Evolutionary conservation across 1,140 invertebrate species (phyloP), one percentile per base, ranked within the genome.

Genomic region (Monochamus saltuarius): DNA sequence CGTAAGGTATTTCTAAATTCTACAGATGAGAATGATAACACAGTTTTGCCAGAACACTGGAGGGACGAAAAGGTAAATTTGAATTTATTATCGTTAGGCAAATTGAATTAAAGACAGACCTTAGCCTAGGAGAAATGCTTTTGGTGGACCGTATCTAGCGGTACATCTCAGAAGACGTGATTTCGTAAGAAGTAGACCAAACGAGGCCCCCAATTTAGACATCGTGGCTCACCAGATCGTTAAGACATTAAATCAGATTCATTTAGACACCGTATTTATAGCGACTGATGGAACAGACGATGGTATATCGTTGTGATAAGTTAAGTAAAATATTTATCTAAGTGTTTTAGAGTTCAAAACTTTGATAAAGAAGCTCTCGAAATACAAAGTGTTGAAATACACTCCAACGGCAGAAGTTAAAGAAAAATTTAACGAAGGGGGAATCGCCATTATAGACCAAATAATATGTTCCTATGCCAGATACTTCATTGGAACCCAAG

Each of bases 371-470:
- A 65, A 61, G 66, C 39, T 75, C 78, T 34, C 3, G 65, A 55
- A 72, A 69, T 80, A 80, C 70, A 64, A 72, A 65, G 72, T 86
- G 29, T 68, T 81, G 17, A 77, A 72, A 55, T 89, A 80, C 72
- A 68, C 64, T 35, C 81, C 85, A 45, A 65, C 75, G 37, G 29
- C 70, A 54, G 59, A 73, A 52, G 64, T 79, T 13, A 78, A 78
- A 55, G 67, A 75, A 7, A 75, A 82, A 65, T 86, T 86, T 55
- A 87, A 85, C 76, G 93, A 96, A 78, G 97, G 95, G 14, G 92
- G 90, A 11, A 76, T 94, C 38, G 95, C 96, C 1, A 95, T 99
- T 61, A 88, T 99, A 56, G 96, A 99, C 77, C 97, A 99, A 81
- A 93, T 97, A 68, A 91, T 98, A 64, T 96, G 93, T 80, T 89